Evolutionary conservation across 2,797 vertebrate species (phyloP).

Genomic region (Lindbergichthys nudifrons): DNA sequence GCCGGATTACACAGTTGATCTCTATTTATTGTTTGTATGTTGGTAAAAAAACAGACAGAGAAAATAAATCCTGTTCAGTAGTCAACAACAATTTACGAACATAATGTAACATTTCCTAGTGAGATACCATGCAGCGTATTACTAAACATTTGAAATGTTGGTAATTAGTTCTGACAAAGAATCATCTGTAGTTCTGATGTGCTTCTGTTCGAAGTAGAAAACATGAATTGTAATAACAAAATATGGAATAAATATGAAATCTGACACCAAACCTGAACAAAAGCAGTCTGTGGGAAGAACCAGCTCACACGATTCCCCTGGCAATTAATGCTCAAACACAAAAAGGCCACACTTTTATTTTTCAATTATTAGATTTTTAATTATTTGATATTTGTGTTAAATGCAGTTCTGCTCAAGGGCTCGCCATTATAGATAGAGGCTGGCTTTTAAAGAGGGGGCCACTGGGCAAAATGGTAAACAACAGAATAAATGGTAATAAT

Average conservation of each 20-base stretch:
- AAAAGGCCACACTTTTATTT: conserved; percentile 62
- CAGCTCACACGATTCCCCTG: conserved; percentile 31
- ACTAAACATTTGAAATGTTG: not conserved
- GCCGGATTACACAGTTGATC: conserved; percentile 63
- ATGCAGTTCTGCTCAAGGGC: conserved; percentile 72
- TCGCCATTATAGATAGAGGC: conserved; percentile 73
- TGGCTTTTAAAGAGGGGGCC: conserved; percentile 73
- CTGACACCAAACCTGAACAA: conserved; percentile 10
- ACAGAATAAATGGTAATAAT: conserved; percentile 83
- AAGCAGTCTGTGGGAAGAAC: conserved; percentile 8
- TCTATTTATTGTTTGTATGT: conserved; percentile 50
- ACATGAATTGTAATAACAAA: conserved; percentile 8
- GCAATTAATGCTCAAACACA: conserved; percentile 61
- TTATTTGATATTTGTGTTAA: conserved; percentile 80
- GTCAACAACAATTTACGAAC: not conserved
- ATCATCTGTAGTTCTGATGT: not conserved
- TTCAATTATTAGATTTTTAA: conserved; percentile 81
- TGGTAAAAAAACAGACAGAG: not conserved
- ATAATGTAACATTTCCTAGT: not conserved
- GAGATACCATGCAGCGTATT: not conserved
- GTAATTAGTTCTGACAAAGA: not conserved
- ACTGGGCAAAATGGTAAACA: conserved; percentile 80
- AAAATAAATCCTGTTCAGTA: not conserved
- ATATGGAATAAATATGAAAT: conserved; percentile 16
- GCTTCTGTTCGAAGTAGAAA: not conserved